Conservation (phyloP, 2,888 invertebrate genomes). For the Drosophila antonietae region DNA sequence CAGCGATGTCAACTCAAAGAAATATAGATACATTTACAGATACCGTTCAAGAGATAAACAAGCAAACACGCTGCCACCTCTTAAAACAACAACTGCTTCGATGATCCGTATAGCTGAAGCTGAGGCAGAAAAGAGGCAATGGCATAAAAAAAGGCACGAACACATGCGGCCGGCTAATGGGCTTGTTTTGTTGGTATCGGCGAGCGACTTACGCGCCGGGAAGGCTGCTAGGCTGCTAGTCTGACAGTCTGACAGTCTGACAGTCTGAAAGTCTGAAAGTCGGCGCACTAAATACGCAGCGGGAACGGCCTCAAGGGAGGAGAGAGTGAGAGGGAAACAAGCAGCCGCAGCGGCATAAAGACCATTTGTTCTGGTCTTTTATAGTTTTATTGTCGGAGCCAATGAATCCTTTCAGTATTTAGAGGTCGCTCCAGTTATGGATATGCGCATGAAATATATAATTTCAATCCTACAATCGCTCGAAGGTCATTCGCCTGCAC, state of each 20-base stretch:
- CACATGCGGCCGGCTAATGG: constrained; percentile 38
- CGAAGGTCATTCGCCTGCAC: constrained; percentile 70
- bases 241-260: constrained; percentile 32
- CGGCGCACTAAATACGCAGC: constrained; percentile 79
- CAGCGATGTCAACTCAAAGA: constrained; percentile 43
- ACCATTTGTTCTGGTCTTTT: constrained; percentile 79
- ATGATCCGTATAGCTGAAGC: constrained; percentile 7
- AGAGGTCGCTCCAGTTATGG: constrained; percentile 61
- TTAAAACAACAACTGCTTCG: constrained; percentile 1
- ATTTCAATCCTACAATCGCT: constrained; percentile 58
- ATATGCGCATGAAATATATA: constrained; percentile 72
- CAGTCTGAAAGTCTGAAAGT: constrained; percentile 33
- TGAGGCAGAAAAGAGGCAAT: constrained; percentile 6
- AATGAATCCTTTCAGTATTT: constrained; percentile 55
- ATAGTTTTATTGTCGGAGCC: constrained; percentile 73
- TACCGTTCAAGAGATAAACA: background rate
- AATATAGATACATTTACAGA: constrained; percentile 29
- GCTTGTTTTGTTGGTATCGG: constrained; percentile 10
- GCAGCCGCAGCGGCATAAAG: constrained; percentile 56
- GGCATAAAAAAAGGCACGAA: constrained; percentile 18
- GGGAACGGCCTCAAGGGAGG: constrained; percentile 71
- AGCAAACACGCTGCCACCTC: background rate
- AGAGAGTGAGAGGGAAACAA: constrained; percentile 17
- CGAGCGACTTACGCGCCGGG: constrained; percentile 61
- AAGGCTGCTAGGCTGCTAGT: constrained; percentile 43